Evolutionary conservation across 2,797 vertebrate genomes (phyloP), one percentile per base, ranked within the genome.

Genomic region (Myripristis jacobus): DNA sequence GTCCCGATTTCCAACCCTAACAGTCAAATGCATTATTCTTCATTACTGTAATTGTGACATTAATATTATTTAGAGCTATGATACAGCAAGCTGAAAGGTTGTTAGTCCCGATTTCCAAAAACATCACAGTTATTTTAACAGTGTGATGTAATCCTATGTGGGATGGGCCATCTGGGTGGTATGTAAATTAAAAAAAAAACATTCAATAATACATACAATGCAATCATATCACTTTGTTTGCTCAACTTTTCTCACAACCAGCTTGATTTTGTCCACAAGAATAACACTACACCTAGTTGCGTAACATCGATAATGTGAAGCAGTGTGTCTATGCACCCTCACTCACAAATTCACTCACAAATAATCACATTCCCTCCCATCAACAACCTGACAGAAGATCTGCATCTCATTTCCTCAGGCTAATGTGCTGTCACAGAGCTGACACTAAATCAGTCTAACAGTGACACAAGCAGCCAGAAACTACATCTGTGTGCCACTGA

Each of bases 371-470:
- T 2, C 9, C 18, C 70, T 65, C 31, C 43, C 36, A 18, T 66
- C 44, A 25, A 51, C 52, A 66, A 38, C 38, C 70, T 31, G 36
- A 65, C 57, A 74, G 68, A 76, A 62, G n/a, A 81, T 54, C 51
- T 13, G 84, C 78, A 80, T 63, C 63, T 83, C 57, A 73, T 82
- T 78, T 81, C 58, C 4, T 12, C 31, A 25, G 2, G 58, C 73
- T 73, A 64, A 73, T 65, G 66, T 6, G 31, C 57, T 47, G 48
- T 73, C 41, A 56, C 12, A 79, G 62, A 74, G 24, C 50, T 43
- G 58, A 65, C 58, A 3, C 53, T 78, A 73, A 87, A 86, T 87
- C 73, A 65, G 38, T 44, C 55, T 51, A 44, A 25, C 54, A 75
- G 58, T 57, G 46, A 52, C 38, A 57, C 44, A 65, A 70, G 51